Evolutionary conservation across 1,140 invertebrate genomes (phyloP), one percentile per base, ranked within the genome.

Genomic region (Drosophila busckii): DNA sequence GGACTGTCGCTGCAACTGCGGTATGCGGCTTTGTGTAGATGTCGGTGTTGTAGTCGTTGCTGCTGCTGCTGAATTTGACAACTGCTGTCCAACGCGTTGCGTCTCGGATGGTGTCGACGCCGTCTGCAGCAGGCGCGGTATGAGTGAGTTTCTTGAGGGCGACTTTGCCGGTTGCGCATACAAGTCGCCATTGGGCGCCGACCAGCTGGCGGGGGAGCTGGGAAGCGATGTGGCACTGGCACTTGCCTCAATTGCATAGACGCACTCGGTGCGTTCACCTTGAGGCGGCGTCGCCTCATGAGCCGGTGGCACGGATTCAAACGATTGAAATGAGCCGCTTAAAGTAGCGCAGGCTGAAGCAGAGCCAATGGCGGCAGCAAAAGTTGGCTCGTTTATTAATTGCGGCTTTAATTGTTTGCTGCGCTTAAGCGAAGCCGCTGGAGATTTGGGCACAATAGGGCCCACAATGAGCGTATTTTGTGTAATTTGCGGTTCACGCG

Each of bases 391-490:
- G n/a, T n/a, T n/a, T n/a, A n/a, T n/a, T n/a, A n/a, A n/a, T n/a
- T n/a, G n/a, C 3, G 35, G 15, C 0, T 34, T 19, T 15, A 5
- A 10, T 25, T 32, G 15, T n/a, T 56, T 70, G 4, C 23, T 20
- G 1, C 73, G 61, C 16, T 68, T 73, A n/a, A 60, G 50, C 7
- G 65, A 70, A 10, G 53, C 40, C 6, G 69, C 61, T 17, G 76
- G 76, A 6, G 76, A 75, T n/a, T 87, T 85, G 9, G 89, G 89
- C 29, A 89, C 84, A 28, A 90, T 82, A n/a, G 89, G 89, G 2
- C 89, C 89, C 23, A 90, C 88, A 50, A 89, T 89, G 10, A 90
- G 63, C 22, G 89, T 89, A 41, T 89, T 89, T 31, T 87, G 87
- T 4, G 88, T 84, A 15, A 89, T 86, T 67, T 85, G 84, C 25